phyloP scores from a whole-genome alignment of 1,140 invertebrate species.

The Phortica variegata region DNA sequence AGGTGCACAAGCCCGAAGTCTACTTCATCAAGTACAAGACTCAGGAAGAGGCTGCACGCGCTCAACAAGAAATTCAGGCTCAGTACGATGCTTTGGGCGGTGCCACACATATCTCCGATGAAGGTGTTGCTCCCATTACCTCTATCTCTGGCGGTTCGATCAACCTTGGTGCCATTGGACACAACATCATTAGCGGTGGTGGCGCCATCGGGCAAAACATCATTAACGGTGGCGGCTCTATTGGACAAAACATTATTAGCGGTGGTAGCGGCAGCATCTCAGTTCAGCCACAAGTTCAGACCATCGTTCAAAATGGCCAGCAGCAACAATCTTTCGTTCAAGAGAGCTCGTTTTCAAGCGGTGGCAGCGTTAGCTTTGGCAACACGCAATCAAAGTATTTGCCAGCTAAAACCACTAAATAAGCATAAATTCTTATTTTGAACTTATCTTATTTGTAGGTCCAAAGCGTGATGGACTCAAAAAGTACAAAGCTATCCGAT shows the following conservation, averaged over 20 bases:
- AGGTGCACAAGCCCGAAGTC: slow-evolving; percentile 68
- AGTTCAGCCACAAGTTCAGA: slow-evolving; percentile 15
- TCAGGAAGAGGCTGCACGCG: slow-evolving; percentile 60
- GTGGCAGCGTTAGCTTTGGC: slow-evolving; percentile 12
- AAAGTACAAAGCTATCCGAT: too few species aligned
- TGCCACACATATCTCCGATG: slow-evolving; percentile 49
- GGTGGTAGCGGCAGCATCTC: slow-evolving; percentile 5
- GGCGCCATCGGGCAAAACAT: neutral
- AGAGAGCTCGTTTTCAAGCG: slow-evolving; percentile 13
- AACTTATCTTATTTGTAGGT: neutral
- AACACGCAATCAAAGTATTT: slow-evolving; percentile 30
- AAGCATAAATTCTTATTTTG: neutral
- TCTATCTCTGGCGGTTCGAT: slow-evolving; percentile 39
- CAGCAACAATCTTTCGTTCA: slow-evolving; percentile 14
- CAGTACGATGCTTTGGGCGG: slow-evolving; percentile 52
- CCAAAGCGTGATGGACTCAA: too few species aligned
- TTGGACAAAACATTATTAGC: slow-evolving; percentile 7
- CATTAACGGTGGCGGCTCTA: too few species aligned
- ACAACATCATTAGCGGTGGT: slow-evolving; percentile 20
- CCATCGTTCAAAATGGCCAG: slow-evolving; percentile 14
- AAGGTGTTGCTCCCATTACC: slow-evolving; percentile 47
- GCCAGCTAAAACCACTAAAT: slow-evolving; percentile 38
- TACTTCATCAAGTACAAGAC: slow-evolving; percentile 76
- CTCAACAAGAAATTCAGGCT: slow-evolving; percentile 53
- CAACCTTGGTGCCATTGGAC: slow-evolving; percentile 32